Evolutionary conservation across 1,140 invertebrate genomes (phyloP), one percentile per base, ranked within the genome.

Genomic region (Proales similis): DNA sequence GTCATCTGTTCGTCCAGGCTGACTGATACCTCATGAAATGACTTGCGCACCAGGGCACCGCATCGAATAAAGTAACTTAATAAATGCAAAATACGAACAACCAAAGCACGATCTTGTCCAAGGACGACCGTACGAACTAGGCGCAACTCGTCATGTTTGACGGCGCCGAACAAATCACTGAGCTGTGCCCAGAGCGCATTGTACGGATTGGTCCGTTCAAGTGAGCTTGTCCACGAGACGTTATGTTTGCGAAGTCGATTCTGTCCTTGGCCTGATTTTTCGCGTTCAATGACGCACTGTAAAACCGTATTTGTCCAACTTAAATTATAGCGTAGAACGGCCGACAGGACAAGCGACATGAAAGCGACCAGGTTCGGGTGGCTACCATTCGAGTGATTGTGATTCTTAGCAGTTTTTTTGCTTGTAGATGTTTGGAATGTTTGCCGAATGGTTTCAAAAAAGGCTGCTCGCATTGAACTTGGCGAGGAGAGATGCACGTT

Each of bases 21-120:
- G 20, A 57, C 0, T 4, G 39, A 24, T 2, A 42, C 20, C 2
- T 26, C 30, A 1, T 11, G 24, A 24, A 24, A 7, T 11, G 9
- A 39, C 9, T 36, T 36, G 9, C 14, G 33, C 33, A 36, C 9
- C 4, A 43, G 20, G 12, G 29, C 17, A 1, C 51, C 20, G 22
- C 51, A 57, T n/a, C 51, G 33, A 29, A 57, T 57, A 43, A 57
- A 57, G 45, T 57, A 57, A 26, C 33, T 42, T 24, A 26, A 57
- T 26, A 57, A 12, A 22, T n/a, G 12, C 27, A 57, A 43, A 9
- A 57, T 42, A 20, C n/a, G 29, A 22, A 42, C 51, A n/a, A 57
- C 36, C 4, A 57, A 39, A 7, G 27, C 36, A 17, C 51, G 19
- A 43, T 57, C 45, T 17, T 57, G 39, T 24, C 51, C 51, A 24